A percentile compares a stretch with the other conserved stretches of the same genome.
phyloP scores from a whole-genome alignment of 2,113 vertebrate genomes.

The Chlorodrepanis virens region DNA sequence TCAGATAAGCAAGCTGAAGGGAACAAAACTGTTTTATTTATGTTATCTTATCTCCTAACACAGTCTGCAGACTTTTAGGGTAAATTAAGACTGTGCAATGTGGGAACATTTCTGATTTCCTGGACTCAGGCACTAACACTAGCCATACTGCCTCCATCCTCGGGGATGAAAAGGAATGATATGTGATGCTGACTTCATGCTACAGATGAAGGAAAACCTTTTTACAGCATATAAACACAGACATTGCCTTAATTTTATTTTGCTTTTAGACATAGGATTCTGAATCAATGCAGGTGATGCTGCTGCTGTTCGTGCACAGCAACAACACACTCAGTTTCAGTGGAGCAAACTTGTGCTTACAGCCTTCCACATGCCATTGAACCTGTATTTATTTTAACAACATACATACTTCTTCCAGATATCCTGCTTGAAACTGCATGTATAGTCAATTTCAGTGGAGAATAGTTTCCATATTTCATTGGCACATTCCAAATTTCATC shows the following conservation, averaged over 20 bases:
- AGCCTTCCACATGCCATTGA: background rate
- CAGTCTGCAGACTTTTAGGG: background rate
- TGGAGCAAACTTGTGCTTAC: background rate
- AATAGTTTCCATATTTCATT: background rate
- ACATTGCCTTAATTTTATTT: background rate
- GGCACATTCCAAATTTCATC: background rate
- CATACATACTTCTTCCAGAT: background rate
- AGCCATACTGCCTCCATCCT: background rate
- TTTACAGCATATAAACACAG: background rate
- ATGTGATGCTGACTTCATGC: background rate
- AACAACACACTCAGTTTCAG: background rate
- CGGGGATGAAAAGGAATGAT: background rate
- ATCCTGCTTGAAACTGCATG: background rate
- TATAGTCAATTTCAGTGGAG: background rate
- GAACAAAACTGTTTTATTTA: background rate
- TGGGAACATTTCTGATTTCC: background rate
- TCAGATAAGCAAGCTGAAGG: background rate
- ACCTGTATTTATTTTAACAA: background rate
- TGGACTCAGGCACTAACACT: background rate
- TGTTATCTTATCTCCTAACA: background rate
- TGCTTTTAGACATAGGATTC: background rate
- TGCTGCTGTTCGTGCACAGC: background rate
- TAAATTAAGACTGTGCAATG: background rate
- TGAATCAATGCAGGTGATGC: background rate
- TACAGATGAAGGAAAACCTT: background rate